Base-by-base conservation (phyloP, 2,888 invertebrate genomes). In the Apamea monoglypha region DNA sequence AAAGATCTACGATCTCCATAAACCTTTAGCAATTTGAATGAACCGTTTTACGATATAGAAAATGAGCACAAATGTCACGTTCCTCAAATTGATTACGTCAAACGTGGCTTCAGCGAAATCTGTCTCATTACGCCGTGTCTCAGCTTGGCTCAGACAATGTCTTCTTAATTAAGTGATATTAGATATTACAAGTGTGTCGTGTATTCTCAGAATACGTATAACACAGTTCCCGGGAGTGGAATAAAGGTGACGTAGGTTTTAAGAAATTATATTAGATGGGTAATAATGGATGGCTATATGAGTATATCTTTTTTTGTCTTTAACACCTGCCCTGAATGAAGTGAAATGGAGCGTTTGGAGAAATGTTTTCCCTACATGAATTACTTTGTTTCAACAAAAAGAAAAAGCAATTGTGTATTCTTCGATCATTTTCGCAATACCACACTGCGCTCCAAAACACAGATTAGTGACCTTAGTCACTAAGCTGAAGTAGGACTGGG, bases 91-190 rank as follows among this genome's bases (percentile, higher is more conserved):
- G 81, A 81, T 87, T 70, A 78, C 79, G 84, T 76, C 84, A 80
- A 74, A 70, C 50, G 56, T 63, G 63, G 71, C 85, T 84, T 80
- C 67, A 66, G 70, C 59, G 18, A 70, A 80, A 74, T 71, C 67
- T 76, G 70, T 59, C 87, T 85, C 85, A 74, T 87, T 85, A 84
- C 74, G 73, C 44, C 36, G 32, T 75, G 56, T 76, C 40, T 16
- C 71, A 74, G 74, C n/a, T 47, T 69, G 47, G 61, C 74, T 72
- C 63, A 78, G 87, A 83, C 87, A 78, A 66, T 86, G 78, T 77
- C 78, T 73, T 78, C 63, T 83, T 87, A 84, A 83, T 87, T 83
- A 87, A 84, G 61, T 70, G 66, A 77, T 87, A 81, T 84, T 81
- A 86, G 87, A 86, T 74, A 84, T 63, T 83, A 83, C 53, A 83